phyloP scores from a whole-genome alignment of 2,888 invertebrate species.

The Ophioninae sp. region DNA sequence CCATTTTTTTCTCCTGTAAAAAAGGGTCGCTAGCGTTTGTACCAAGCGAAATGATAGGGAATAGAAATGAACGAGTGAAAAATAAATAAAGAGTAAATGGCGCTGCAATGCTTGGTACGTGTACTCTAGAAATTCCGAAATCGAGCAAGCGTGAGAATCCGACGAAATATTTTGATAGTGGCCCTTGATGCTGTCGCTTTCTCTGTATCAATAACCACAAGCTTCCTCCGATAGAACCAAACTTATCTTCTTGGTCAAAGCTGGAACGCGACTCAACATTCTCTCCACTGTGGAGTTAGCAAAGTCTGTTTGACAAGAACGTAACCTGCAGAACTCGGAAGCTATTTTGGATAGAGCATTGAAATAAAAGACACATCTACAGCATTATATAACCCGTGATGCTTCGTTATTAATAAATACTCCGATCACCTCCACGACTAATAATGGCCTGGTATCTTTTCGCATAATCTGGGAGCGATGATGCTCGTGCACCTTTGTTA shows the following conservation, averaged over 20 bases:
- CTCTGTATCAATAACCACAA: not conserved
- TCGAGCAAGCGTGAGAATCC: constrained; percentile 4
- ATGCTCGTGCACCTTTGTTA: too few species aligned
- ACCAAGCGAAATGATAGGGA: constrained; percentile 30
- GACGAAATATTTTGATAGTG: not conserved
- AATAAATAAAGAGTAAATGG: constrained; percentile 45
- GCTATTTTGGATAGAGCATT: too few species aligned
- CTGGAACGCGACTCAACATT: not conserved
- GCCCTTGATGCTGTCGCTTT: not conserved
- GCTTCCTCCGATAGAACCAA: not conserved
- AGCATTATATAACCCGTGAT: too few species aligned
- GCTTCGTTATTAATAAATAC: too few species aligned
- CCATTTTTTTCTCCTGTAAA: constrained; percentile 25
- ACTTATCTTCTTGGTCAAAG: not conserved
- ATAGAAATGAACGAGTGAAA: constrained; percentile 38
- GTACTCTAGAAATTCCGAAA: constrained; percentile 7
- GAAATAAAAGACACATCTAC: too few species aligned
- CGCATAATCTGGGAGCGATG: too few species aligned
- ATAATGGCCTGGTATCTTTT: too few species aligned
- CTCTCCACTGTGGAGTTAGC: not conserved
- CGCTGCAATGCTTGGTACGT: constrained; percentile 20
- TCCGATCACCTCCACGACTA: too few species aligned
- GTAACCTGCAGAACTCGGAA: too few species aligned
- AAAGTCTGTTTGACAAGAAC: too few species aligned
- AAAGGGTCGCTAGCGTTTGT: constrained; percentile 3